Evolutionary conservation across 1,140 invertebrate species (phyloP).

Genomic region (Ridgeia piscesae): DNA sequence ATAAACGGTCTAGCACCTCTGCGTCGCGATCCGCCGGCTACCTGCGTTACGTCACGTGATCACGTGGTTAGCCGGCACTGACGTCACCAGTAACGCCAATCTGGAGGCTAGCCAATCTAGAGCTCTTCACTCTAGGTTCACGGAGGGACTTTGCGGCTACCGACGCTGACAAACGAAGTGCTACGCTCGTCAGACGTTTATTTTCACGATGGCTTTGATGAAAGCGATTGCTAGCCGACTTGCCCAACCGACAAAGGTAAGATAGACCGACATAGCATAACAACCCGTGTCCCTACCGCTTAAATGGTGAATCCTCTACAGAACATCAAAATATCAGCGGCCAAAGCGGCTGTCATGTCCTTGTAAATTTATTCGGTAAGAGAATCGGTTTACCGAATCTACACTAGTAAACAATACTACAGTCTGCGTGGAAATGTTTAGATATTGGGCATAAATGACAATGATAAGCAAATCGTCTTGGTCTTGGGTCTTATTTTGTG

Average conservation of each 20-base stretch:
- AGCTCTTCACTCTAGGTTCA: background rate
- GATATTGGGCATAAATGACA: background rate
- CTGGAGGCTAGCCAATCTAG: background rate
- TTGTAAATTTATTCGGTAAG: background rate
- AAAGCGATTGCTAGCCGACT: background rate
- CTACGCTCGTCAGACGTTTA: background rate
- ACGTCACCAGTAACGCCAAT: background rate
- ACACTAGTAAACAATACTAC: background rate
- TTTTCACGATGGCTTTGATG: background rate
- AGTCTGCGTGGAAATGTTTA: background rate
- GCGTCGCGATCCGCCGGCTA: background rate
- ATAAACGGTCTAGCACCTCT: background rate
- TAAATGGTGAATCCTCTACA: background rate
- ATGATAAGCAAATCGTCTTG: background rate
- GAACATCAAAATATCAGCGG: background rate
- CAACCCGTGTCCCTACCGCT: background rate
- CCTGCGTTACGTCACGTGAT: background rate
- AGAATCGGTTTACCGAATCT: background rate
- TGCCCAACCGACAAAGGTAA: background rate
- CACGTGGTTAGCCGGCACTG: background rate
- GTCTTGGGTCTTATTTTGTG: background rate
- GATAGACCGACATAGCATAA: background rate
- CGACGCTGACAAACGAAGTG: background rate
- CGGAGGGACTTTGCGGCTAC: background rate
- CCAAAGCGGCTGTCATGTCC: background rate